These are phyloP conservation scores for Temnothorax nylanderi DNA, from an alignment of 1,140 invertebrate genomes.

Conservation along the genomic window DNA sequence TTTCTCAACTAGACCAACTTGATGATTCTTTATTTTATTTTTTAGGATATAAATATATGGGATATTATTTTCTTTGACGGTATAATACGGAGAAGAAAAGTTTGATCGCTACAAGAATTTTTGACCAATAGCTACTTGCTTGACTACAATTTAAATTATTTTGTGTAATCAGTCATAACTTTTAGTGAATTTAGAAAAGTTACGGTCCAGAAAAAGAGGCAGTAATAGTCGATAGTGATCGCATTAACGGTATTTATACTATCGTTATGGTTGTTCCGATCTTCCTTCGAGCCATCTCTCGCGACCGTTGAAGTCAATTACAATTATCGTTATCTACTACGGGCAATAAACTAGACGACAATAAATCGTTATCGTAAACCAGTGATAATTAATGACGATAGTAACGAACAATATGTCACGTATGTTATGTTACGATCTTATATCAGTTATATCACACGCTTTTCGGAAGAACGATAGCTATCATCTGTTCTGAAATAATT, in stretches of 20 bases:
- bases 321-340: slow-evolving; percentile 44
- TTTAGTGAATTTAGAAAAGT: slow-evolving; percentile 12
- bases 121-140: neutral
- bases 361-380: slow-evolving; percentile 24
- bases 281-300: neutral
- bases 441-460: neutral
- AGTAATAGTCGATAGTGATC: neutral
- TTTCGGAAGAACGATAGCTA: neutral
- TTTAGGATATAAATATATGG: neutral
- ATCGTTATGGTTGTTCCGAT: neutral
- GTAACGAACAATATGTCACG: neutral
- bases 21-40: neutral
- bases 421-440: neutral
- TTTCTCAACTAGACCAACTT: neutral
- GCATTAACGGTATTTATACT: neutral
- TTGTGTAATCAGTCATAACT: neutral
- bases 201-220: neutral
- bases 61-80: neutral
- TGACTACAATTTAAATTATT: neutral
- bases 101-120: neutral
- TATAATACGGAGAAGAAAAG: neutral
- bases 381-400: slow-evolving; percentile 22
- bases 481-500: neutral
- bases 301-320: slow-evolving; percentile 34
- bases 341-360: slow-evolving; percentile 19